Conservation (phyloP, 2,888 invertebrate species). For the Parelbella ahira region DNA sequence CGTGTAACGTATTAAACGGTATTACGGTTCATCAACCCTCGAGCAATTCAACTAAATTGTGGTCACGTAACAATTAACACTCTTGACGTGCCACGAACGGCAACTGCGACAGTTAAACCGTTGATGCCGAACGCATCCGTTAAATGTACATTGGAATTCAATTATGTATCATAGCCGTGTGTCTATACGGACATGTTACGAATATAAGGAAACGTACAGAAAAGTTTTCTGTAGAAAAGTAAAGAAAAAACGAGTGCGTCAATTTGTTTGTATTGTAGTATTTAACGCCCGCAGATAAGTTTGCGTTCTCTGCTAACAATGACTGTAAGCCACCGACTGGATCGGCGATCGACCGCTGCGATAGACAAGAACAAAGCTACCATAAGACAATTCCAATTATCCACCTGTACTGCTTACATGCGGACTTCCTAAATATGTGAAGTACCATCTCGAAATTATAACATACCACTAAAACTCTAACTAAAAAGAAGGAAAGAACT, state of each 20-base stretch:
- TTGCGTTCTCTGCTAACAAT: conserved; percentile 34
- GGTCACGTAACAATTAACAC: conserved; percentile 62
- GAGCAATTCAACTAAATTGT: conserved; percentile 37
- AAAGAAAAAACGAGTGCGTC: no score
- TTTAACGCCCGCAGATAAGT: conserved; percentile 17
- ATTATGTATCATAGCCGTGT: no score
- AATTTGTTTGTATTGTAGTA: no score
- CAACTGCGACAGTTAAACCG: conserved; percentile 7
- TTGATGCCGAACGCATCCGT: conserved; percentile 17
- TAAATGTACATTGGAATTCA: conserved; percentile 9
- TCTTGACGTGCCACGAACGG: conserved; percentile 41
- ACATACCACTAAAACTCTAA: background rate
- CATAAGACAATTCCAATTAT: conserved; percentile 35
- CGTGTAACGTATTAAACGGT: conserved; percentile 43
- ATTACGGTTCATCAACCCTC: conserved; percentile 59
- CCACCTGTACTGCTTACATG: conserved; percentile 32
- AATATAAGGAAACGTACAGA: no score
- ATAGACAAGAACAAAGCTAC: conserved; percentile 32
- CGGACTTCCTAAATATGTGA: conserved; percentile 10
- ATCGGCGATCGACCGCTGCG: conserved; percentile 25
- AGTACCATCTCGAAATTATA: background rate
- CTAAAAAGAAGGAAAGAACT: no score
- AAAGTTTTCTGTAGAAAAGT: no score
- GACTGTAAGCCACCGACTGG: conserved; percentile 30
- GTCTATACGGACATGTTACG: no score